Conservation (phyloP, 2,113 vertebrate species). For the Rhea pennata region DNA sequence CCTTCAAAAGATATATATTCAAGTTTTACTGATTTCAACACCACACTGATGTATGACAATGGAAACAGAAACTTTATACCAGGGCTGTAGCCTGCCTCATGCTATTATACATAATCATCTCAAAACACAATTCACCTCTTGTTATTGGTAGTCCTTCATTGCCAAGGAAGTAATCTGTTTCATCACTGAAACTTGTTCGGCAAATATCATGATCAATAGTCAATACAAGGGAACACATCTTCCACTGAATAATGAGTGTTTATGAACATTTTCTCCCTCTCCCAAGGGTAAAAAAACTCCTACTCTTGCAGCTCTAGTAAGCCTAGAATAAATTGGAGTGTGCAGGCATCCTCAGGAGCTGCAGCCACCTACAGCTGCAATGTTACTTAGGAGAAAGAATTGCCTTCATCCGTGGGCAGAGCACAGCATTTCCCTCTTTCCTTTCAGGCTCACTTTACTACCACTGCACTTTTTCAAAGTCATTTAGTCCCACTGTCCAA, state of each 20-base stretch:
- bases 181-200: not conserved
- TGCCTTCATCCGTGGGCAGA: not conserved
- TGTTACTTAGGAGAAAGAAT: not conserved
- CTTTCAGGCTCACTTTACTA: not conserved
- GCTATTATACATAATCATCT: not conserved
- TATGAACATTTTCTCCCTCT: not conserved
- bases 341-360: not conserved
- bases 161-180: not conserved
- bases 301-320: not conserved
- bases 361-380: rapidly evolving
- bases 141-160: not conserved
- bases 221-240: too few relatives aligned
- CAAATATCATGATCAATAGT: too few relatives aligned
- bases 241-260: not conserved
- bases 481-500: not conserved
- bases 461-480: not conserved
- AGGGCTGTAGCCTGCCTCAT: not conserved
- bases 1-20: not conserved
- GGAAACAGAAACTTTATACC: not conserved
- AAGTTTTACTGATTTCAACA: not conserved
- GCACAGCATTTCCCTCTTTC: not conserved
- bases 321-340: not conserved
- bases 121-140: not conserved
- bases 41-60: not conserved
- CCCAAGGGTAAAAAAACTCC: not conserved